A percentile compares a stretch with the other conserved stretches of the same genome.
Evolutionary conservation across 1,140 invertebrate genomes (phyloP).

Genomic region (Gryon sp.): DNA sequence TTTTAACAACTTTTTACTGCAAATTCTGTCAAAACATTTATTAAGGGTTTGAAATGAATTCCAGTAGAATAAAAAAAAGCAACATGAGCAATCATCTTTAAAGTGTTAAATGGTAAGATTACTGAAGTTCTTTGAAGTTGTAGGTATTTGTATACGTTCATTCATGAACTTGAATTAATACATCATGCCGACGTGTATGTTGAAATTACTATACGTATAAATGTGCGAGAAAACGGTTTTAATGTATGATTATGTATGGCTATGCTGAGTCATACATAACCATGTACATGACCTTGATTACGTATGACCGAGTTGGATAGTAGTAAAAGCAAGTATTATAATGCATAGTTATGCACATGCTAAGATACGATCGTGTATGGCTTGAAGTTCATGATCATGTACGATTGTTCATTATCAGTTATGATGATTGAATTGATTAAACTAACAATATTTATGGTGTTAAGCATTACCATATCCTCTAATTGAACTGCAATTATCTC

Average conservation of each 20-base stretch:
- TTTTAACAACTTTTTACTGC: no score
- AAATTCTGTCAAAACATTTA: no score
- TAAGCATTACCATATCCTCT: no score
- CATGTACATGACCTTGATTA: slow-evolving; percentile 63
- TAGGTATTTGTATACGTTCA: slow-evolving; percentile 59
- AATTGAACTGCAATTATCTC: no score
- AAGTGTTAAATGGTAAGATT: slow-evolving; percentile 47
- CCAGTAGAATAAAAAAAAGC: background rate
- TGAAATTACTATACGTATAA: slow-evolving; percentile 55
- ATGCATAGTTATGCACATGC: slow-evolving; percentile 59
- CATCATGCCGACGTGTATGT: slow-evolving; percentile 47
- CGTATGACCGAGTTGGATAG: slow-evolving; percentile 62
- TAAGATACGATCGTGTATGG: slow-evolving; percentile 52
- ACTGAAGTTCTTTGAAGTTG: slow-evolving; percentile 52
- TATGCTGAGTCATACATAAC: slow-evolving; percentile 63
- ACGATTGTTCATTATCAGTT: slow-evolving; percentile 43
- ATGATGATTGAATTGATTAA: no score
- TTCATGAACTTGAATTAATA: slow-evolving; percentile 57
- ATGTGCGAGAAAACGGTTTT: slow-evolving; percentile 59
- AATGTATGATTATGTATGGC: slow-evolving; percentile 62
- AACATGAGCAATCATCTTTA: background rate
- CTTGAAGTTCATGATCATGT: slow-evolving; percentile 54
- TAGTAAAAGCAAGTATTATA: slow-evolving; percentile 61
- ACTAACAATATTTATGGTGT: no score
- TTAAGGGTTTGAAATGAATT: background rate